A percentile compares a stretch with the other conserved stretches of the same genome.
Conservation (phyloP, 2,113 vertebrate genomes). For the Connochaetes taurinus region DNA sequence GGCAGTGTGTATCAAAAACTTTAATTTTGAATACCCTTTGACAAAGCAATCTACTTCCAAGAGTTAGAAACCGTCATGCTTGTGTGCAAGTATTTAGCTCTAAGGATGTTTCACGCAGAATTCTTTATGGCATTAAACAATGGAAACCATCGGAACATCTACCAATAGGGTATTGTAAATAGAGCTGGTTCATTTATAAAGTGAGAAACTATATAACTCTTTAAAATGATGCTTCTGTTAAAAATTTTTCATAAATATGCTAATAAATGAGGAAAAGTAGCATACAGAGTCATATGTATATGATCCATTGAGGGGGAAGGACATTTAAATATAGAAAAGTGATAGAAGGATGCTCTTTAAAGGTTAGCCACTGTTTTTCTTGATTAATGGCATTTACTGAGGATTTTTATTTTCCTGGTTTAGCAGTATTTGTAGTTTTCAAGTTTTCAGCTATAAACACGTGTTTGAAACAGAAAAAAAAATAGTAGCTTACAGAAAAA, state of each 20-base stretch:
- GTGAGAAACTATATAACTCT: not conserved
- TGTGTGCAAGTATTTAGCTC: not conserved
- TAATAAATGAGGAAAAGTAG: not conserved
- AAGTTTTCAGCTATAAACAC: not conserved
- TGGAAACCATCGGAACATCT: not conserved
- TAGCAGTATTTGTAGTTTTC: not conserved
- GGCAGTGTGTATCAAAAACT: not conserved
- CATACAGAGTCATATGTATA: rapidly evolving
- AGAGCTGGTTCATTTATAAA: not conserved
- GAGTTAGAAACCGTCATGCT: not conserved
- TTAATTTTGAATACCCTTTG: not conserved
- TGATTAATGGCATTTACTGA: not conserved
- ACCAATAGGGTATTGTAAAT: too few relatives aligned
- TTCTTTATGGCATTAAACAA: not conserved
- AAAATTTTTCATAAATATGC: not conserved
- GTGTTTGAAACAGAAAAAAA: not conserved
- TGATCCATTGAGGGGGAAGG: too few relatives aligned
- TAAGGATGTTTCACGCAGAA: not conserved
- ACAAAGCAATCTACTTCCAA: not conserved
- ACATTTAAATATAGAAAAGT: not conserved
- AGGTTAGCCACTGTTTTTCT: not conserved
- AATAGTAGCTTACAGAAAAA: not conserved
- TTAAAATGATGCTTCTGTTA: not conserved
- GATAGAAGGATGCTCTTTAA: not conserved
- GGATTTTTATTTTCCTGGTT: not conserved